Percentiles rank a stretch among this genome's conserved stretches.
These are phyloP conservation scores for Epizoanthus fatuus DNA, from an alignment of 92 coral and sea anemone species.

Conservation along the genomic window DNA sequence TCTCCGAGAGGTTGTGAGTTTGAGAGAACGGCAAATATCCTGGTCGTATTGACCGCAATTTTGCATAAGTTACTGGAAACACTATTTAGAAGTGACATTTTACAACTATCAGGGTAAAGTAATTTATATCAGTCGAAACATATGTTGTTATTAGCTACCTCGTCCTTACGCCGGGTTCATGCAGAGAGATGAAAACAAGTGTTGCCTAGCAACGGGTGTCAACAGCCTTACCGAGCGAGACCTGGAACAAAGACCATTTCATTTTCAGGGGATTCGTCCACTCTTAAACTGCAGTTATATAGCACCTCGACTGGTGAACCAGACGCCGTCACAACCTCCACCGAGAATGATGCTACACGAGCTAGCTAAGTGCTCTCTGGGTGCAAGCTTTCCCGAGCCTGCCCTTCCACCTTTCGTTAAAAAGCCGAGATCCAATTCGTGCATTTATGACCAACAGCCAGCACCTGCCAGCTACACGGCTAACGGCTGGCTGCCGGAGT, in stretches of 20 bases:
- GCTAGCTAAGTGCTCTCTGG: constrained; percentile 2
- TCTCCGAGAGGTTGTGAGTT: not conserved
- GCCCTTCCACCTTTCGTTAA: constrained; percentile 6
- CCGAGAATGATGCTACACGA: constrained; percentile 41
- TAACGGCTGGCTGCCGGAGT: constrained; percentile 25
- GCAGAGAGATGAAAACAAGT: constrained; percentile 37
- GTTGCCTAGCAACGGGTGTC: constrained; percentile 39
- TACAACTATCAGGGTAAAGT: not conserved
- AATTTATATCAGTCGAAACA: not conserved
- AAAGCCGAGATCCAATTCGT: constrained; percentile 27
- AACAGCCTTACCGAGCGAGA: constrained; percentile 14
- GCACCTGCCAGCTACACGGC: constrained; percentile 14
- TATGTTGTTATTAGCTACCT: not conserved
- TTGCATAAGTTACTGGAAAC: no score
- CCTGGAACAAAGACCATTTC: not conserved
- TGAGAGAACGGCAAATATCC: not conserved
- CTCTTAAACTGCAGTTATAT: not conserved
- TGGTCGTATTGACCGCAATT: not conserved
- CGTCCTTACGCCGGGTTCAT: not conserved
- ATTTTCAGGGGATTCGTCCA: not conserved
- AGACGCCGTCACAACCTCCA: not conserved
- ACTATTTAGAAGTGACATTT: not conserved
- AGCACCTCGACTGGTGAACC: not conserved
- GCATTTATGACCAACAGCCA: constrained; percentile 2
- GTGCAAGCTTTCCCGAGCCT: not conserved